These are phyloP conservation scores for Phenganax stokvisi DNA, from an alignment of 92 coral and sea anemone genomes.

Conservation along the genomic window DNA sequence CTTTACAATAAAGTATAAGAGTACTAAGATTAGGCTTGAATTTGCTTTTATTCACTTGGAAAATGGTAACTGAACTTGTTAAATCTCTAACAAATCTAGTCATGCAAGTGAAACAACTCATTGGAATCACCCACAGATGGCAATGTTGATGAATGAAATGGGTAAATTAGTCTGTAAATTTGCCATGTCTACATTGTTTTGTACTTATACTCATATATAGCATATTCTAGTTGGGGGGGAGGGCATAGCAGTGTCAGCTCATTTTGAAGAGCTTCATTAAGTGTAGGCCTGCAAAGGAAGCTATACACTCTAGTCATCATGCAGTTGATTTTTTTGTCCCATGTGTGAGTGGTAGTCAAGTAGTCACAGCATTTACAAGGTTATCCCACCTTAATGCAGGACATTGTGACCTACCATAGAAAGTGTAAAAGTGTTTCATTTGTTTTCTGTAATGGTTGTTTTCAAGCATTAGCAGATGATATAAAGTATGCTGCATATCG, in stretches of 20 bases:
- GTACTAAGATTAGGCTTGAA: neutral
- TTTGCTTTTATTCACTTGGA: neutral
- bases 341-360: too few relatives aligned
- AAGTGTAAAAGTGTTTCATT: too few relatives aligned
- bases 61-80: too few relatives aligned
- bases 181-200: neutral
- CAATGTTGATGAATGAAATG: slow-evolving; percentile 64
- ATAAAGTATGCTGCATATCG: slow-evolving; percentile 99
- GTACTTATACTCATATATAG: neutral
- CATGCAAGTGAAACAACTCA: slow-evolving; percentile 91
- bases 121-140: slow-evolving; percentile 99
- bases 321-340: too few relatives aligned
- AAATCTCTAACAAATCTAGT: slow-evolving; percentile 34
- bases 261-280: too few relatives aligned
- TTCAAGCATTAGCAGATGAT: slow-evolving; percentile 67
- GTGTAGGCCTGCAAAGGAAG: too few relatives aligned
- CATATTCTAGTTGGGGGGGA: too few relatives aligned
- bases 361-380: too few relatives aligned
- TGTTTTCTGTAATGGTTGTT: neutral
- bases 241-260: too few relatives aligned
- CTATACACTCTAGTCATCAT: too few relatives aligned
- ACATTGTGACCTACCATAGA: too few relatives aligned
- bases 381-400: too few relatives aligned
- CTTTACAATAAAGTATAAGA: neutral
- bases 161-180: slow-evolving; percentile 43